Percentiles rank a stretch among this genome's conserved stretches.
Evolutionary conservation across 2,797 vertebrate species (phyloP).

Genomic region (Glyptemys insculpta): DNA sequence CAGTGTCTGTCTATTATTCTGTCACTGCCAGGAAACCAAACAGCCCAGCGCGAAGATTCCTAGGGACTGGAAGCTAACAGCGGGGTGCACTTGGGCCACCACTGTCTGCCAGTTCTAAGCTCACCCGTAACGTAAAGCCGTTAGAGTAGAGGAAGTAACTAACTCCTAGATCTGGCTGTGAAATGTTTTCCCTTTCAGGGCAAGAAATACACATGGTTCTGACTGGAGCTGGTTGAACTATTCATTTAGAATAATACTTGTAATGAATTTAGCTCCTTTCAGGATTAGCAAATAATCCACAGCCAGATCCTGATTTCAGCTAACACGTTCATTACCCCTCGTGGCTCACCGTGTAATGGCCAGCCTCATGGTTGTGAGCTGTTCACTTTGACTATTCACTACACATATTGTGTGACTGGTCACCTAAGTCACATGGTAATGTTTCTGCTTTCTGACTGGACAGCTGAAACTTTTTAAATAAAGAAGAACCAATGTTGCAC

Average conservation of each 20-base stretch:
- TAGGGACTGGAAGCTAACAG: rapidly evolving
- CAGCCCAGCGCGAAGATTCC: not conserved
- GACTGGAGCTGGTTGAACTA: not conserved
- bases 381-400: rapidly evolving
- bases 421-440: not conserved
- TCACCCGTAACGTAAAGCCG: rapidly evolving
- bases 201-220: not conserved
- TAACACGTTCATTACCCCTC: rapidly evolving
- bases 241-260: conserved; percentile 27
- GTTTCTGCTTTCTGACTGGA: rapidly evolving
- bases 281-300: not conserved
- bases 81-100: not conserved
- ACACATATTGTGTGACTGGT: not conserved
- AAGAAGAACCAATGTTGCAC: not conserved
- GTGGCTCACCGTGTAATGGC: not conserved
- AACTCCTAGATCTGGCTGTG: not conserved
- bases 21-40: not conserved
- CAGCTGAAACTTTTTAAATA: rapidly evolving
- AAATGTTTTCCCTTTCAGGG: not conserved
- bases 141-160: not conserved
- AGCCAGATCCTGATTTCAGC: not conserved
- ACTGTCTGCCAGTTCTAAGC: not conserved
- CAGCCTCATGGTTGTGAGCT: not conserved
- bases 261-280: conserved; percentile 20
- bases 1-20: not conserved